A percentile compares a stretch with the other conserved stretches of the same genome.
Conservation (phyloP, 2,113 vertebrate genomes). For the Glaucidium brasilianum region DNA sequence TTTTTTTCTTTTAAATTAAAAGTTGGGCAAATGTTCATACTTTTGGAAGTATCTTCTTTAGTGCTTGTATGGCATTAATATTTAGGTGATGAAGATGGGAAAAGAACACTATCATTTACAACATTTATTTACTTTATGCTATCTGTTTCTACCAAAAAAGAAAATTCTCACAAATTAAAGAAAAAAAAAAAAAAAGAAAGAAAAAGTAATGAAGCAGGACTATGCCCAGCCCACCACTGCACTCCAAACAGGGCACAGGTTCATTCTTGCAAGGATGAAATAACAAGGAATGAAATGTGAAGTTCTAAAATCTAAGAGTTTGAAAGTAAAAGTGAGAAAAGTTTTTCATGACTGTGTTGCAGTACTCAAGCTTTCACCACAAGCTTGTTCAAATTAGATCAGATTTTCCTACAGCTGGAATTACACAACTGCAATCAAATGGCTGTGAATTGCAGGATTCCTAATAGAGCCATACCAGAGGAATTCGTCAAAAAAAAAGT, state of each 20-base stretch:
- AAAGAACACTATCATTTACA: not conserved
- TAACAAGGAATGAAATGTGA: not conserved
- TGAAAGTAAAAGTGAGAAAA: not conserved
- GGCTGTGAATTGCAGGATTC: not conserved
- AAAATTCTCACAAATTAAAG: not conserved
- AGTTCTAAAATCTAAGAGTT: not conserved
- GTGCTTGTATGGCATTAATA: not conserved
- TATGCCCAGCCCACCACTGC: not conserved
- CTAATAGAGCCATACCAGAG: not conserved
- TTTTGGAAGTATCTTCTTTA: not conserved
- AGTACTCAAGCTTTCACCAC: not conserved
- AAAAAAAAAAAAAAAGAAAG: rapidly evolving
- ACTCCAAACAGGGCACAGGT: rapidly evolving
- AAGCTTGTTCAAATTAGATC: not conserved
- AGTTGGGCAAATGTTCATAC: not conserved
- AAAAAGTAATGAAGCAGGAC: not conserved
- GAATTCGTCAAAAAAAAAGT: not conserved
- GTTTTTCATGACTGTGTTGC: not conserved
- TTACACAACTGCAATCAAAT: not conserved
- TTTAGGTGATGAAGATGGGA: not conserved
- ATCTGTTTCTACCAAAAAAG: not conserved
- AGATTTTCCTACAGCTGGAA: not conserved
- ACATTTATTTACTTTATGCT: not conserved
- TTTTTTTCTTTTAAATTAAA: not conserved
- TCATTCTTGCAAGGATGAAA: not conserved